These are phyloP conservation scores for Lepidiolamprologus cunningtoni DNA, from an alignment of 2,113 vertebrate species.

Conservation along the genomic window DNA sequence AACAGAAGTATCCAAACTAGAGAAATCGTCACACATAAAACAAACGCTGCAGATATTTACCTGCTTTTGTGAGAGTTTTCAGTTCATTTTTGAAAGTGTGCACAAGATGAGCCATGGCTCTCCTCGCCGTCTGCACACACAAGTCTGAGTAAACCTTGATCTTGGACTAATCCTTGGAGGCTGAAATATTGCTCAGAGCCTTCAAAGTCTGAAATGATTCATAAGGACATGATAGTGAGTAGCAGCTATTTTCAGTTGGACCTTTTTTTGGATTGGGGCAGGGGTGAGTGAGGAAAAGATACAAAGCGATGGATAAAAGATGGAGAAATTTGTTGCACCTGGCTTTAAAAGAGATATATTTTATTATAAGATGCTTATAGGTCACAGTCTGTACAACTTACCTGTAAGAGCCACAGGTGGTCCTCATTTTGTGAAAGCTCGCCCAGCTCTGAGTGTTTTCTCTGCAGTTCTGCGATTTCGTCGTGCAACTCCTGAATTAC, in stretches of 20 bases:
- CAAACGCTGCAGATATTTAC: neutral
- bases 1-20: neutral
- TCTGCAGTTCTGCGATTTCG: slow-evolving; percentile 21
- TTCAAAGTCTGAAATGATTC: slow-evolving; percentile 40
- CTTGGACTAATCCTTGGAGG: slow-evolving; percentile 47
- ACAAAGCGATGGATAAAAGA: neutral
- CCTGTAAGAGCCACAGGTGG: slow-evolving; percentile 37
- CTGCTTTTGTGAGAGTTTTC: neutral
- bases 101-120: slow-evolving; percentile 32
- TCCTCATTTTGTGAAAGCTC: slow-evolving; percentile 33
- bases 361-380: no score
- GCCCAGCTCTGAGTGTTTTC: slow-evolving; percentile 11
- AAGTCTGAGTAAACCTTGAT: slow-evolving; percentile 45
- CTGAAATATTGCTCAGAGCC: slow-evolving; percentile 16
- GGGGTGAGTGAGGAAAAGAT: neutral
- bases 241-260: neutral
- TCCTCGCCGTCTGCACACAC: slow-evolving; percentile 46
- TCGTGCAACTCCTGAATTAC: slow-evolving; percentile 6
- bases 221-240: neutral
- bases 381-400: neutral
- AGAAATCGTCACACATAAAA: neutral
- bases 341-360: no score
- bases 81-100: neutral
- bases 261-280: neutral
- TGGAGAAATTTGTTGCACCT: fast-evolving